Base-by-base conservation (phyloP, 1,140 invertebrate species). In the Ceratitis capitata region DNA sequence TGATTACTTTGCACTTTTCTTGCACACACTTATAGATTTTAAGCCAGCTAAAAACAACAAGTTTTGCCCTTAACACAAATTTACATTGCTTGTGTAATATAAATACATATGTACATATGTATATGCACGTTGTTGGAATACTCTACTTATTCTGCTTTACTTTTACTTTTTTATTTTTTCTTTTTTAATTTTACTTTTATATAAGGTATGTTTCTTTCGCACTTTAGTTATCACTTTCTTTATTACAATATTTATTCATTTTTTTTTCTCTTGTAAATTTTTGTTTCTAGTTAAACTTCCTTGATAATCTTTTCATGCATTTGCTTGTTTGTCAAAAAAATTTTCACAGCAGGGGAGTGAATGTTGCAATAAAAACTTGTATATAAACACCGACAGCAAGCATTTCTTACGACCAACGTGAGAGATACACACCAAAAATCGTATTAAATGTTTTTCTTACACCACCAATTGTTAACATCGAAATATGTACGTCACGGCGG, bases 1-100 rank as follows among this genome's bases (percentile, higher is more conserved):
- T 45, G 61, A 69, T 69, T 69, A 35, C 39, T 45, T 78, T 78
- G 69, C 69, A 78, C 39, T 78, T 78, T 78, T 78, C n/a, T 42
- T 45, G 4, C 4, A 53, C 16, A n/a, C 61, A 16, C 61, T 69
- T 35, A 35, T 23, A 16, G 14, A 69, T 29, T 16, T 14, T 14
- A 69, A 69, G 14, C 14, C 14, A 53, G 14, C 0, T 19, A 53
- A 19, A 12, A 53, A 49, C 7, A 49, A 14, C 47, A 49, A 49
- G 7, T 14, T 49, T 14, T 14, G 47, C 47, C 47, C 47, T 49
- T 32, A 23, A 16, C 61, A 69, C 61, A 69, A 69, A 16, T 39
- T 69, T 12, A 19, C 61, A 35, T 19, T 12, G 7, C 51, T 19
- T 16, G 4, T n/a, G n/a, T n/a, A n/a, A n/a, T n/a, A n/a, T n/a